Evolutionary conservation across 2,888 invertebrate species (phyloP).

Genomic region (Scrobipalpa atriplicella): DNA sequence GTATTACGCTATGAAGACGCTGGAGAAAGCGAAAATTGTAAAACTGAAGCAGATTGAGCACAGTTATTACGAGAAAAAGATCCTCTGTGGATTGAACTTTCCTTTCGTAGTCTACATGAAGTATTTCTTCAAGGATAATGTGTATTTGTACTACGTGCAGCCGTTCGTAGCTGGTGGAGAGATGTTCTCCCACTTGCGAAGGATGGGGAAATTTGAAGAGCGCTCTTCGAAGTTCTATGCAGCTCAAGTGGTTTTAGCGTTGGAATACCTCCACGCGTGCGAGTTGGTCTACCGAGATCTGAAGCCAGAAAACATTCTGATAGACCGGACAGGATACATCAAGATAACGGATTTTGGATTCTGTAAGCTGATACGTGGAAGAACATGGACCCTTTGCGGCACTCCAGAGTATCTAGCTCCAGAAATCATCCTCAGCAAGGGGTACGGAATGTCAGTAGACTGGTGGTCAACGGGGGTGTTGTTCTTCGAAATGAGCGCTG

Average conservation of each 20-base stretch:
- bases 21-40: constrained; percentile 93
- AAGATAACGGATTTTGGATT: constrained; percentile 98
- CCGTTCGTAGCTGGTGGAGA: constrained; percentile 94
- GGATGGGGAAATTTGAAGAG: constrained; percentile 87
- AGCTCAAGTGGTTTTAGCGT: constrained; percentile 93
- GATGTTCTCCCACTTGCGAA: constrained; percentile 90
- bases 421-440: constrained; percentile 95
- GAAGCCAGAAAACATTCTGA: constrained; percentile 95
- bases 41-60: constrained; percentile 95
- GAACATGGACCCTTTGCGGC: constrained; percentile 97
- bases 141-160: constrained; percentile 91
- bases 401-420: constrained; percentile 99
- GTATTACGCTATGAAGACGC: constrained; percentile 93
- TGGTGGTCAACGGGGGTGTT: constrained; percentile 98
- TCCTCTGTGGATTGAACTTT: constrained; percentile 92
- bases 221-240: constrained; percentile 93
- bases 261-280: constrained; percentile 95
- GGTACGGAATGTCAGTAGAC: constrained; percentile 95
- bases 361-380: constrained; percentile 88
- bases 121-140: constrained; percentile 93
- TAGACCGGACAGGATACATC: constrained; percentile 90
- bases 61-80: constrained; percentile 94
- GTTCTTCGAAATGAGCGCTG: constrained; percentile 94
- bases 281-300: constrained; percentile 95
- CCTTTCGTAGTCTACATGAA: constrained; percentile 94